Evolutionary conservation across 2,888 invertebrate species (phyloP).

Genomic region (Troglohyphantes excavatus): DNA sequence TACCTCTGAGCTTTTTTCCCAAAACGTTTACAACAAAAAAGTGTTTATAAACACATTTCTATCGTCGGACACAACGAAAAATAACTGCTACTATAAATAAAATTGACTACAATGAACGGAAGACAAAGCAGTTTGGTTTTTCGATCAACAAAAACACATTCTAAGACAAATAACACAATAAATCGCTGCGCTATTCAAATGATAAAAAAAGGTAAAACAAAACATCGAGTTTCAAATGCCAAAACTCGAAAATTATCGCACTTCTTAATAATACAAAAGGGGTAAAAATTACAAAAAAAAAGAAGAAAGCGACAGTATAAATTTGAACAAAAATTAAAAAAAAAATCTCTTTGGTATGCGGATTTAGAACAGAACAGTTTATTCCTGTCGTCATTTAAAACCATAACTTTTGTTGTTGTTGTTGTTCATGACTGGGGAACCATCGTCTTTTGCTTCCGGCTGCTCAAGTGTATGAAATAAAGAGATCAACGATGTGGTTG

Average conservation of each 20-base stretch:
- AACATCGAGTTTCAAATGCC: not conserved
- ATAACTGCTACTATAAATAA: conserved; percentile 74
- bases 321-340: conserved; percentile 73
- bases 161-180: conserved; percentile 54
- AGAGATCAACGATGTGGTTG: conserved; percentile 62
- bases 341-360: conserved; percentile 78
- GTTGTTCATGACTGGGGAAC: conserved; percentile 16
- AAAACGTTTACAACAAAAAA: conserved; percentile 51
- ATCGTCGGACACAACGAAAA: conserved; percentile 33
- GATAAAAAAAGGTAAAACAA: conserved; percentile 28
- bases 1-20: conserved; percentile 46
- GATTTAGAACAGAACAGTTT: conserved; percentile 54
- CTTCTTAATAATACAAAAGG: conserved; percentile 61
- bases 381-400: not conserved
- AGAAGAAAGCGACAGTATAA: conserved; percentile 68
- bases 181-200: conserved; percentile 24
- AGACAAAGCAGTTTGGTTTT: conserved; percentile 68
- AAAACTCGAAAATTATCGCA: conserved; percentile 33
- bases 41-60: conserved; percentile 30
- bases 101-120: conserved; percentile 68
- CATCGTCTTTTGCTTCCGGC: conserved; percentile 35
- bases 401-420: not conserved
- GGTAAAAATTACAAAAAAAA: conserved; percentile 72
- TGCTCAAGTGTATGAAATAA: conserved; percentile 25
- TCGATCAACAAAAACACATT: conserved; percentile 72